Evolutionary conservation across 2,888 invertebrate genomes (phyloP), one percentile per base, ranked within the genome.

Genomic region (Acleris literana): DNA sequence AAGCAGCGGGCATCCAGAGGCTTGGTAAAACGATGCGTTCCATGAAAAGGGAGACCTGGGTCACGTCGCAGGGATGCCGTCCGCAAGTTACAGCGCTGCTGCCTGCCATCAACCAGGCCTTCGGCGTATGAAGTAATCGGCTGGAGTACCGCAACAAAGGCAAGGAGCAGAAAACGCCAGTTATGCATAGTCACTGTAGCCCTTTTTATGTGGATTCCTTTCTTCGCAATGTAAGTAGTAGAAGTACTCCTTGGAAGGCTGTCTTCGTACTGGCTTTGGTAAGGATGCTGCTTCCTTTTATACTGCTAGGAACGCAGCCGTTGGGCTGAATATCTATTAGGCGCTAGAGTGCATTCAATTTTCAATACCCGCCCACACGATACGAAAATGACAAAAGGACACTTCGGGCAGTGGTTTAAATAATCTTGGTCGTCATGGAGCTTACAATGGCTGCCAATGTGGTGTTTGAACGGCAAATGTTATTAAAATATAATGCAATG

Each of bases 331-430:
- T 76, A 77, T 76, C 80, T 84, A 90, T 92, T 92, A 86, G 76
- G 78, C 91, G 92, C 85, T 86, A 90, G 85, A 89, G 81, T 72
- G 90, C 85, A 84, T 88, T 83, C 88, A 90, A 92, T 92, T 90
- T 90, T 85, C 87, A 86, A 69, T 84, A 74, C 80, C 85, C 85
- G 81, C 86, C 85, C 78, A 85, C 86, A 77, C 83, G 61, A 75
- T 64, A 69, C 66, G 53, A 71, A 65, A 71, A 71, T 64, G 44
- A 66, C 64, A 72, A 48, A 48, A 39, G 17, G 68, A 67, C 48
- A 25, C 44, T 52, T 17, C 29, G 18, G 33, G 39, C 39, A 39
- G 18, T n/a, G 44, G 61, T 29, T 52, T 18, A 11, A 73, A 61
- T 56, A 68, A 69, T 79, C 71, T 83, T 76, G 71, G 76, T 80